These are phyloP conservation scores for Phyllotreta striolata DNA, from an alignment of 2,888 invertebrate genomes.

Conservation along the genomic window DNA sequence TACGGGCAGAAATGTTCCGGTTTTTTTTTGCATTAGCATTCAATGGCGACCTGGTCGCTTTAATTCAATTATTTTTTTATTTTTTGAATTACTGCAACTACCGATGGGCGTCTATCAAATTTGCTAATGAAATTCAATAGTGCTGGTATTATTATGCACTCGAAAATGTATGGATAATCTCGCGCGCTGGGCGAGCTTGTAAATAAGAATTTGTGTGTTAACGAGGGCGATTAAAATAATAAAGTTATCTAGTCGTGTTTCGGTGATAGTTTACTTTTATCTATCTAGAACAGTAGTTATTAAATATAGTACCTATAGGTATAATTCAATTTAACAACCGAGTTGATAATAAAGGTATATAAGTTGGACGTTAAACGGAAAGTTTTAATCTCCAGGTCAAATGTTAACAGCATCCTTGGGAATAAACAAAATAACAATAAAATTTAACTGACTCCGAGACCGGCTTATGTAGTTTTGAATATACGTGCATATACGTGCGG, in stretches of 20 bases:
- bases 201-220: no score
- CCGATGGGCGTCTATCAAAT: no score
- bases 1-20: conserved; percentile 3
- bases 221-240: no score
- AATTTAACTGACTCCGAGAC: conserved; percentile 5
- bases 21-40: conserved; percentile 9
- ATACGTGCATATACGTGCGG: conserved; percentile 1
- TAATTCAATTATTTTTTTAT: not conserved
- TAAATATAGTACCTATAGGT: no score
- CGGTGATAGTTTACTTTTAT: no score
- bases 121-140: no score
- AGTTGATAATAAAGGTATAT: conserved; percentile 10
- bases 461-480: conserved; percentile 16
- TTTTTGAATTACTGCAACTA: no score
- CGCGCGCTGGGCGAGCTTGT: no score
- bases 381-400: conserved; percentile 6
- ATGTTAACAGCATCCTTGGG: conserved; percentile 10
- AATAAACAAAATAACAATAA: conserved; percentile 15
- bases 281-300: no score
- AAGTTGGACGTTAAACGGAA: not conserved
- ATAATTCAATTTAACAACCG: not conserved
- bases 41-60: not conserved
- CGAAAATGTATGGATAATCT: no score
- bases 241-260: no score
- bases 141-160: no score